Evolutionary conservation across 2,888 invertebrate genomes (phyloP).

Genomic region (Apomyelois bistriatella): DNA sequence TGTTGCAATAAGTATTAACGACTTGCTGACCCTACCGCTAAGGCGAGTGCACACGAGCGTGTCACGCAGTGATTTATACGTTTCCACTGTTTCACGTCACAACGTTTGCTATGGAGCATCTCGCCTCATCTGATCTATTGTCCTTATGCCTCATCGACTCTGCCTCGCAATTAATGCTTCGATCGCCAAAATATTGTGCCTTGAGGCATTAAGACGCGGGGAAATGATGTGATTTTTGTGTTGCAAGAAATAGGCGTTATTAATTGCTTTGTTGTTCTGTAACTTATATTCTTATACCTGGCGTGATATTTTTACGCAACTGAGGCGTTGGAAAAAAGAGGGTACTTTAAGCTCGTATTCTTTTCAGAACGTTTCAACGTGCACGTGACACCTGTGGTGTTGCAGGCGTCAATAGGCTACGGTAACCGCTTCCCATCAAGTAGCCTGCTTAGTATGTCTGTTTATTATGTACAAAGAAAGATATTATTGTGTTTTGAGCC

Average conservation of each 20-base stretch:
- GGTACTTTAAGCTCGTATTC: too few relatives aligned
- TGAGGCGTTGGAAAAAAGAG: too few relatives aligned
- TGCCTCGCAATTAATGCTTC: constrained; percentile 61
- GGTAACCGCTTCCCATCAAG: too few relatives aligned
- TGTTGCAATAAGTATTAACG: not conserved
- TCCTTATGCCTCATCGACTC: constrained; percentile 57
- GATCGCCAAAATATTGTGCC: constrained; percentile 56
- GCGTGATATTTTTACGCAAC: too few relatives aligned
- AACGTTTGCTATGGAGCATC: constrained; percentile 46
- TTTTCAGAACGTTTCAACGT: too few relatives aligned
- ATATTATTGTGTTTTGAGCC: too few relatives aligned
- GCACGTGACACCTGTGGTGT: too few relatives aligned
- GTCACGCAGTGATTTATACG: constrained; percentile 57
- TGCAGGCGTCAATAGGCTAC: too few relatives aligned
- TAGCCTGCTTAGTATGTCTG: too few relatives aligned
- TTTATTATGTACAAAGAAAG: too few relatives aligned
- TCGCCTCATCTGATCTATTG: constrained; percentile 49
- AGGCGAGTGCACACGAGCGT: constrained; percentile 56
- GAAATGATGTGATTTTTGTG: constrained; percentile 13
- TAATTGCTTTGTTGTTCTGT: not conserved
- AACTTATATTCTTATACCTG: too few relatives aligned
- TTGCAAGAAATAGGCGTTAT: not conserved
- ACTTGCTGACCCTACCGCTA: constrained; percentile 25
- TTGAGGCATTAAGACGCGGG: constrained; percentile 35
- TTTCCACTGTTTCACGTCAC: constrained; percentile 50